A percentile compares a stretch with the other conserved stretches of the same genome.
These are phyloP conservation scores for Muscicapa adusta DNA, from an alignment of 2,113 vertebrate species.

Conservation along the genomic window DNA sequence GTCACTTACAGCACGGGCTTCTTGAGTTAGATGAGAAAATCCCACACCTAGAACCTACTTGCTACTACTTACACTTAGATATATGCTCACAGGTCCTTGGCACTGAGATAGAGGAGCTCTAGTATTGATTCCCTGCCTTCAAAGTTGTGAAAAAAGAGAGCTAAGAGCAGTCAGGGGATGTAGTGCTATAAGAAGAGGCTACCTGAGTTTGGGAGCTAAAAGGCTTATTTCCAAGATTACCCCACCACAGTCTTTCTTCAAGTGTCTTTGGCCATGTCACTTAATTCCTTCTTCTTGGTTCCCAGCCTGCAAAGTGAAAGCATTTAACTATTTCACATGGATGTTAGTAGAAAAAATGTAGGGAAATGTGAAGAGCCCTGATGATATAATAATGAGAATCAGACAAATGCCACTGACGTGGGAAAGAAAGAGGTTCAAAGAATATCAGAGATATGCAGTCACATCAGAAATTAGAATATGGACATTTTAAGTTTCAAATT, in stretches of 20 bases:
- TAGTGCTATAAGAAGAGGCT: not conserved
- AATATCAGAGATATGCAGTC: not conserved
- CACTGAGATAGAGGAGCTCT: not conserved
- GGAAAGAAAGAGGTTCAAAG: constrained; percentile 17
- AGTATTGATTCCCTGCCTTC: not conserved
- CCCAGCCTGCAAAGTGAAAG: not conserved
- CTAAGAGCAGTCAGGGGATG: not conserved
- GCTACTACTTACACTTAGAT: not conserved
- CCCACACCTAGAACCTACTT: not conserved
- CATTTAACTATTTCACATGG: not conserved
- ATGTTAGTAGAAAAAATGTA: not conserved
- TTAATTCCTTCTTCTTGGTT: not conserved
- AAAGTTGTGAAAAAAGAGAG: not conserved
- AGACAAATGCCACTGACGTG: not conserved
- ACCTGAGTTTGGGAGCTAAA: not conserved
- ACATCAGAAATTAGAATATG: not conserved
- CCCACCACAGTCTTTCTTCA: not conserved
- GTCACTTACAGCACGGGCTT: not conserved
- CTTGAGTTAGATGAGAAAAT: not conserved
- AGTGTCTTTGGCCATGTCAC: not conserved
- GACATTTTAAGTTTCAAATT: constrained; percentile 15
- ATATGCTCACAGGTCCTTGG: not conserved
- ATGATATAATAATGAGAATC: not conserved
- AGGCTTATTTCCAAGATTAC: not conserved
- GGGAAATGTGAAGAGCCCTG: not conserved